Evolutionary conservation across 2,888 invertebrate species (phyloP), one percentile per base, ranked within the genome.

Genomic region (Eilema sororculum): DNA sequence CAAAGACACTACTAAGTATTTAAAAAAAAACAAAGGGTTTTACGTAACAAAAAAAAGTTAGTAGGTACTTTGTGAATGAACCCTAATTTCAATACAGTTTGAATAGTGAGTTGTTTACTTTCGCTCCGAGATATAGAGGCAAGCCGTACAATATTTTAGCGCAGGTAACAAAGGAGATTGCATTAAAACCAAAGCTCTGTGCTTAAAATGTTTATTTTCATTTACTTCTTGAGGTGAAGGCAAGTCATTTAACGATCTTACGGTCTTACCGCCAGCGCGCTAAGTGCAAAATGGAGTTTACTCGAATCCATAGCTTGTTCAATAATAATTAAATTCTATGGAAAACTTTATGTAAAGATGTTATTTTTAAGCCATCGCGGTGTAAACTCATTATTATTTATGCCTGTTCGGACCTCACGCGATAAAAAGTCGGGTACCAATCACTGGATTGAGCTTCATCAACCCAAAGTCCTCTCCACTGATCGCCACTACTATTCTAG

Each of bases 121-220:
- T 56, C 24, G 37, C 61, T n/a, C 22, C 25, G 46, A 58, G 33
- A 63, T 57, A 41, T 57, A 41, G 22, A n/a, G 13, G 20, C 52
- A 52, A 30, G 10, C 24, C 28, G 63, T 68, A 30, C n/a, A 46
- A 58, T 68, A 64, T 68, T 37, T 57, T 41, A 59, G 22, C 30
- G 22, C 22, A 13, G 2, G 30, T 41, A 77, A 81, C 74, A 80
- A 72, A 75, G 68, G 62, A 73, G 57, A 8, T 70, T 73, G 67
- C 52, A 69, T n/a, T 52, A 52, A n/a, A 52, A 52, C 52, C 52
- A n/a, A 52, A n/a, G 52, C 2, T 46, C 20, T 20, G 20, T 46
- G 46, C 20, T 76, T 76, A 73, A 68, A 46, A 64, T 63, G 56
- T 68, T 56, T 68, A 56, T 33, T 62, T 61, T 71, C 67, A 66